Base-by-base conservation (phyloP, 2,797 vertebrate genomes). In the Bucorvus abyssinicus region DNA sequence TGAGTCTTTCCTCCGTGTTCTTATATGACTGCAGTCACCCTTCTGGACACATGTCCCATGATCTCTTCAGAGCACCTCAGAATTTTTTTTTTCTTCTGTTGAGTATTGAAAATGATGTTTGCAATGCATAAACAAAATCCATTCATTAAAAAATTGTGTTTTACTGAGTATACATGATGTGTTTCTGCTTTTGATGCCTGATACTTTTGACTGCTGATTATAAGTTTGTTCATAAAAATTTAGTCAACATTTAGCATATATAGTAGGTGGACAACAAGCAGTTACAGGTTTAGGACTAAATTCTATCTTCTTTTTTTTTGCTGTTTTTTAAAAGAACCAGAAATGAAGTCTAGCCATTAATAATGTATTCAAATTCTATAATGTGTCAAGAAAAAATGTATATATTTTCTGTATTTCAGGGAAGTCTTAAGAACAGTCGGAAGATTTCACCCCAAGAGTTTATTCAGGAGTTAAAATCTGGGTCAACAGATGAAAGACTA, bases 401-500 rank as follows among this genome's bases (percentile, higher is more conserved):
- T 76, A 6, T 50, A 1, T 94, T 70, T 94, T 73, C 76, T 97
- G 26, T 87, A 32, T 98, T 98, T 55, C 96, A 99, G 99, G 99
- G 99, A 87, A 98, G 98, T 95, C 97, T 99, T 96, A 99, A 98
- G 96, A 99, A 98, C 75, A 98, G 97, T 29, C 98, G 97, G 97
- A 99, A 99, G 97, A 98, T 99, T 95, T 98, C 98, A 96, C 98
- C 99, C 30, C 99, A 99, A 93, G 99, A 99, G 96, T 99, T 99
- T 96, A 98, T 99, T 88, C 97, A 98, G 91, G 99, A 99, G 96
- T 97, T 99, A 89, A 99, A 99, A 98, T 98, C 98, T 68, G 99
- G 98, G 55, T 98, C 97, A 94, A 98, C 97, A 52, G 99, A 99
- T 73, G 99, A 99, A 97, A 99, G 99, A 82, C 98, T 99, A 63